Percentiles rank a stretch among this genome's conserved stretches.
Conservation (phyloP, 2,888 invertebrate species). For the Torymus texanus region DNA sequence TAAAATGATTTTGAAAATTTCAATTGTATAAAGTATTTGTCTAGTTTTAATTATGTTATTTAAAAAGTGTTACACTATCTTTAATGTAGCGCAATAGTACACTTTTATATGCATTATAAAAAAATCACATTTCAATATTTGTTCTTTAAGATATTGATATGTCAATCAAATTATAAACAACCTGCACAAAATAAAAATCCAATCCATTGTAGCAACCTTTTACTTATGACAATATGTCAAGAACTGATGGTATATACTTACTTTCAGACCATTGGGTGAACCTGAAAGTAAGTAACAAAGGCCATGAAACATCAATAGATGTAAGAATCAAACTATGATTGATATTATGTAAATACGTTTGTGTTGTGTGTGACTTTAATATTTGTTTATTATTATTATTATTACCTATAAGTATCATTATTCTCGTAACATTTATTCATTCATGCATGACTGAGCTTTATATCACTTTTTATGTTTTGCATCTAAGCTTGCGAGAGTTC, state of each 20-base stretch:
- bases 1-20: no score
- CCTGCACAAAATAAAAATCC: no score
- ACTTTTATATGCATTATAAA: no score
- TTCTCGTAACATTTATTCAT: constrained; percentile 17
- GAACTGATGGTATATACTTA: constrained; percentile 49
- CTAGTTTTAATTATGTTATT: no score
- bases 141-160: no score
- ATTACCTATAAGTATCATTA: constrained; percentile 16
- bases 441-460: constrained; percentile 35
- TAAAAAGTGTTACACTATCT: no score
- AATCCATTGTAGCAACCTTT: no score
- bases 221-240: not conserved
- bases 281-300: constrained; percentile 53
- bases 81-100: no score
- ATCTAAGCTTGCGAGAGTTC: constrained; percentile 21
- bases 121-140: no score
- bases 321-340: constrained; percentile 40
- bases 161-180: no score
- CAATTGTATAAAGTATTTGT: no score
- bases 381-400: constrained; percentile 6
- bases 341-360: constrained; percentile 33
- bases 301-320: constrained; percentile 5
- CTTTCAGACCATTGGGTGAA: constrained; percentile 47
- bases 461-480: constrained; percentile 10
- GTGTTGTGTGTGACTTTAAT: constrained; percentile 10